Evolutionary conservation across 2,888 invertebrate genomes (phyloP).

Genomic region (Anorthoa munda): DNA sequence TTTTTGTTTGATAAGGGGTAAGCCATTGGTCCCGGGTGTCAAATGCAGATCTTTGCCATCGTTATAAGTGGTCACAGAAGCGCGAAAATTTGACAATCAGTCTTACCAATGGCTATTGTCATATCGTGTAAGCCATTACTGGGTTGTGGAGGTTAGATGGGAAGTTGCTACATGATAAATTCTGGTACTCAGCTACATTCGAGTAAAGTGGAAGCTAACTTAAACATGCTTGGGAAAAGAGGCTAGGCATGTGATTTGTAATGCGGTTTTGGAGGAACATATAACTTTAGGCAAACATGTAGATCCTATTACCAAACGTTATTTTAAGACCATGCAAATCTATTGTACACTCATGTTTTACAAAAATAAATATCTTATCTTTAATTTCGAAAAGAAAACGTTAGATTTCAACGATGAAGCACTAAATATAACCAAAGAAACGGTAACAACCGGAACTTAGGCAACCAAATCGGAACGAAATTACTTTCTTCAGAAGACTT

Average conservation of each 20-base stretch:
- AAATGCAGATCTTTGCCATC: background rate
- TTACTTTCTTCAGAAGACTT: background rate
- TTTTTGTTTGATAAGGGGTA: background rate
- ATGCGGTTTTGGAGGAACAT: background rate
- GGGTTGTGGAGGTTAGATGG: too few species aligned
- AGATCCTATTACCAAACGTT: too few species aligned
- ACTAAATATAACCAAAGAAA: background rate
- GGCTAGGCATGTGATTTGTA: background rate
- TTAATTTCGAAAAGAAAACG: conserved; percentile 1
- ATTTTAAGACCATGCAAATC: too few species aligned
- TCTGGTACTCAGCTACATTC: background rate
- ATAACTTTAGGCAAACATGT: too few species aligned
- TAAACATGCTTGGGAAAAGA: background rate
- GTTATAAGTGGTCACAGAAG: background rate
- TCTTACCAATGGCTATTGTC: background rate
- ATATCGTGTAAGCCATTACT: background rate
- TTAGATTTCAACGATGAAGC: background rate
- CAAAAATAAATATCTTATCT: too few species aligned
- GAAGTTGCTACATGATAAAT: background rate
- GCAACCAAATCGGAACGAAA: background rate
- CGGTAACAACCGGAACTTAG: conserved; percentile 12
- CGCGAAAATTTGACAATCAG: background rate
- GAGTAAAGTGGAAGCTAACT: background rate
- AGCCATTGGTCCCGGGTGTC: background rate
- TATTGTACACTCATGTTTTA: too few species aligned